Evolutionary conservation across 2,797 vertebrate species (phyloP), one percentile per base, ranked within the genome.

Genomic region (Sparidentex hasta): DNA sequence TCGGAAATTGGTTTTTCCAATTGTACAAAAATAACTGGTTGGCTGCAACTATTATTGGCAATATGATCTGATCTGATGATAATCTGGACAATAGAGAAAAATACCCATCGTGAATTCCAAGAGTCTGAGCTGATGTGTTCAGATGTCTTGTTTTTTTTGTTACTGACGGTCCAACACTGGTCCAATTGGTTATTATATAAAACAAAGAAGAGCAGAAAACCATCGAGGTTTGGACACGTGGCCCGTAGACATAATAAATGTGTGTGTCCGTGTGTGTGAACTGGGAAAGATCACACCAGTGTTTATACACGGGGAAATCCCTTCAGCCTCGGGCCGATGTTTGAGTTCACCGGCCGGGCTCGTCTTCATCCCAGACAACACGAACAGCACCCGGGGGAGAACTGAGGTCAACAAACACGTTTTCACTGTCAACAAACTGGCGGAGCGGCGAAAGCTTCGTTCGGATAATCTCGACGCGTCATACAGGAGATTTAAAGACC

Each of bases 231-330:
- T 59, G 38, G 68, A 73, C 57, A 72, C 16, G 18, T 65, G 68
- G 47, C 38, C 44, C 17, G 58, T 41, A 67, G 65, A 76, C 47
- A 52, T 71, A 57, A 79, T 46, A 20, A 1, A 21, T 55, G 43
- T 74, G 44, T 48, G 33, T 33, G 41, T 44, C 13, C 5, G 43
- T 4, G 11, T 57, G 38, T 76, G 71, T 79, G 73, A 44, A 64
- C 14, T 43, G 4, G 33, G 18, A 29, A 56, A 44, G 70, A 51
- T 71, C 23, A 5, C 25, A 20, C n/a, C 4, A 33, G 58, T 80
- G 78, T 64, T 74, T 72, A 74, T 33, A 27, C 50, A 12, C 21
- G 57, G 74, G 74, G 62, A 84, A 83, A 69, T 80, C 77, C 74
- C 80, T 65, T 4, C 61, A 70, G 74, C 66, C 61, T 78, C 20